Evolutionary conservation across 2,113 vertebrate genomes (phyloP).

Genomic region (Syngnathus typhle): DNA sequence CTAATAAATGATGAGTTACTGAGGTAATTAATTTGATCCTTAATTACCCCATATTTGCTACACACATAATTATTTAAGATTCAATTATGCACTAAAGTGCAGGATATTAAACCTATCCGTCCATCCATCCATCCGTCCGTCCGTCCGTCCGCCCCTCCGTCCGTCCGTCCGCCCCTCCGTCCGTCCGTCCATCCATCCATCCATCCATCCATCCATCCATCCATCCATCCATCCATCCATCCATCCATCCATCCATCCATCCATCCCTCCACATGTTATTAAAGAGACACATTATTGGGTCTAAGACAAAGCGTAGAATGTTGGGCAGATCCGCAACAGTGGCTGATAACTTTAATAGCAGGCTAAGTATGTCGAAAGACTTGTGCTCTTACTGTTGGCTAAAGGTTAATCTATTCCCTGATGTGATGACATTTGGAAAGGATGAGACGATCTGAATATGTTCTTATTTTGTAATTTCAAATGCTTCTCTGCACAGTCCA

Average conservation of each 20-base stretch:
- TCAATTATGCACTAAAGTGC: not conserved
- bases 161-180: no score
- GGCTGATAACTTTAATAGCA: not conserved
- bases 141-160: no score
- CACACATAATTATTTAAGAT: not conserved
- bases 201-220: no score
- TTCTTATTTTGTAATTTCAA: slow-evolving; percentile 23
- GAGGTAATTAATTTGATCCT: no score
- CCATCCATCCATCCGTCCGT: no score
- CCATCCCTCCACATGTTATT: not conserved
- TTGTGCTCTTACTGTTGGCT: slow-evolving; percentile 15
- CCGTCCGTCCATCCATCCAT: no score
- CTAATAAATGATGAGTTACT: no score
- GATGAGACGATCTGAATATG: slow-evolving; percentile 22
- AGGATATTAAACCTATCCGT: not conserved
- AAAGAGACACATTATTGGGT: not conserved
- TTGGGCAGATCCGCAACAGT: not conserved
- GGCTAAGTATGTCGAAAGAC: not conserved
- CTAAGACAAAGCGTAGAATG: not conserved
- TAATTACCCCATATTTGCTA: no score
- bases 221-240: no score
- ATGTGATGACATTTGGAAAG: slow-evolving; percentile 62
- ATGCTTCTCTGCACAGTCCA: slow-evolving; percentile 17
- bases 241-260: no score
- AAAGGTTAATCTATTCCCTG: slow-evolving; percentile 70